Conservation (phyloP, 2,113 vertebrate genomes). For the Ammodytes marinus region DNA sequence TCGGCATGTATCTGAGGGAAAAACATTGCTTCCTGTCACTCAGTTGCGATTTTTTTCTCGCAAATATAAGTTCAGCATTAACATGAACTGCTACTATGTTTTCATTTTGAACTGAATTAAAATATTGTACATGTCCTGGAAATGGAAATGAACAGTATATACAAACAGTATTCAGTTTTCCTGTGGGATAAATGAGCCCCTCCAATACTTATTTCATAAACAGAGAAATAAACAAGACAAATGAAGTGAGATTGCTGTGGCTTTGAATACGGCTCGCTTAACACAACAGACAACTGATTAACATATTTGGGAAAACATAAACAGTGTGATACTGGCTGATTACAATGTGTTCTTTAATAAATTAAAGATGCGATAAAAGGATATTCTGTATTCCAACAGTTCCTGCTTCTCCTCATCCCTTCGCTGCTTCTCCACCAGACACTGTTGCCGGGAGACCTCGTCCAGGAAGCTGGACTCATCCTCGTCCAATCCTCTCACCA, state of each 20-base stretch:
- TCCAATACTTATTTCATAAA: neutral
- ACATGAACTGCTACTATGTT: neutral
- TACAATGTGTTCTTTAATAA: neutral
- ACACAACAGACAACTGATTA: neutral
- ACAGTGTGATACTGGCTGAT: neutral
- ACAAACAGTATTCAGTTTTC: too few relatives aligned
- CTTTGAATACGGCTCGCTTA: neutral
- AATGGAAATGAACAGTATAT: too few relatives aligned
- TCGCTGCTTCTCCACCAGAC: conserved; percentile 94
- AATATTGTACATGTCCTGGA: neutral
- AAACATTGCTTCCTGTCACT: too few relatives aligned
- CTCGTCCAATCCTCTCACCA: conserved; percentile 98
- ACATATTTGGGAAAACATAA: neutral
- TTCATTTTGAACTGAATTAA: neutral
- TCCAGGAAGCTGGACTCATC: conserved; percentile 96
- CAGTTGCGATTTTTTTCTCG: neutral
- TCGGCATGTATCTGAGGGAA: neutral
- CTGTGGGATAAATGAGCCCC: neutral
- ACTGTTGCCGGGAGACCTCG: conserved; percentile 96
- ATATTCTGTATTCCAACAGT: conserved; percentile 97
- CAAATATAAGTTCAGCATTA: neutral
- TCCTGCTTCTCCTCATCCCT: conserved; percentile 95
- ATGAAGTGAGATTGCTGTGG: neutral
- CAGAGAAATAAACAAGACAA: neutral
- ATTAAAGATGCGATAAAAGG: conserved; percentile 82